Conservation (phyloP, 2,113 vertebrate species). For the Lepus timidus region DNA sequence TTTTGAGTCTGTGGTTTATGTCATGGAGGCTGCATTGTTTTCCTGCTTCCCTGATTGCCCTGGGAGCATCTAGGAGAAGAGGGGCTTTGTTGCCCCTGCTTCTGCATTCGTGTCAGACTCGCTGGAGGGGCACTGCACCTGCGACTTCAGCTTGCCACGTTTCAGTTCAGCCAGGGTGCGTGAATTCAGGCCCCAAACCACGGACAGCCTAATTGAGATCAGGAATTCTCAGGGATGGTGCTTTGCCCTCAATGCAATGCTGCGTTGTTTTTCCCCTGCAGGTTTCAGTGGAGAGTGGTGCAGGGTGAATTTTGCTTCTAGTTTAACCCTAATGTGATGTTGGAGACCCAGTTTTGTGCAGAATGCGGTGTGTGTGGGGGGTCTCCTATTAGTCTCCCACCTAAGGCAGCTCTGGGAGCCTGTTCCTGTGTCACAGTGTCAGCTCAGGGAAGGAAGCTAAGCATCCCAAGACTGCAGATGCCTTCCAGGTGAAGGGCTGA, state of each 20-base stretch:
- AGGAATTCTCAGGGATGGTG: background rate
- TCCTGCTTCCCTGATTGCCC: background rate
- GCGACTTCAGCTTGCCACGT: background rate
- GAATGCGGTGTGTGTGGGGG: background rate
- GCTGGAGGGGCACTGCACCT: background rate
- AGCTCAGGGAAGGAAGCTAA: background rate
- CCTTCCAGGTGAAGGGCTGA: background rate
- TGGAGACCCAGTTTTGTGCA: background rate
- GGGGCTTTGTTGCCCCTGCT: background rate
- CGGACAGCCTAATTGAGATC: background rate
- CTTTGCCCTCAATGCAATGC: background rate
- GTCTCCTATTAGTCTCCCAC: background rate
- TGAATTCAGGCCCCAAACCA: background rate
- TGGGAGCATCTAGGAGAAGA: slow-evolving; percentile 34
- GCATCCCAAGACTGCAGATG: too few species aligned
- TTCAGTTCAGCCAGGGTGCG: background rate
- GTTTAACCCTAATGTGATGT: background rate
- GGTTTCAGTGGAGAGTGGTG: background rate
- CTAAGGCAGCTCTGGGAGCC: background rate
- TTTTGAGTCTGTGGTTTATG: background rate
- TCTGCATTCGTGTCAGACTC: background rate
- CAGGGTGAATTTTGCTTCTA: background rate
- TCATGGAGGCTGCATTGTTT: background rate
- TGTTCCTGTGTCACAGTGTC: background rate
- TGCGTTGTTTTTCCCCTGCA: background rate